phyloP scores from a whole-genome alignment of 2,113 vertebrate species.

The Pholis gunnellus region DNA sequence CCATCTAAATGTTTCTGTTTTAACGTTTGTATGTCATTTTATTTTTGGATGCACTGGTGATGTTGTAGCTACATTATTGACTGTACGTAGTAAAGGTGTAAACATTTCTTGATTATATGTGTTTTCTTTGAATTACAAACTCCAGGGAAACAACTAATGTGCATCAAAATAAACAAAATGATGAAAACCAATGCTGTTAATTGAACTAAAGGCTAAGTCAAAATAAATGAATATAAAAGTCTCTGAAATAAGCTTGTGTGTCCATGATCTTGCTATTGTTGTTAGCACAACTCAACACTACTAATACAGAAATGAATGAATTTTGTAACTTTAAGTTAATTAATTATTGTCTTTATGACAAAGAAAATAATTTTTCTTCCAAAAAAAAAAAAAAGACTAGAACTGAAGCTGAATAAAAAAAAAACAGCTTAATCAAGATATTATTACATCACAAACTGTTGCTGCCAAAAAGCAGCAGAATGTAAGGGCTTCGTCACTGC shows the following conservation, averaged over 20 bases:
- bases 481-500: background rate
- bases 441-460: background rate
- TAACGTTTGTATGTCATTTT: background rate
- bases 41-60: background rate
- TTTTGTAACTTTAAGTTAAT: background rate
- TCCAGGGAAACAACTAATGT: background rate
- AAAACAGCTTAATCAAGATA: background rate
- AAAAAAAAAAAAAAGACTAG: background rate
- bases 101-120: background rate
- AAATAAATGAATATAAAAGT: background rate
- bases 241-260: background rate
- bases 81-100: background rate
- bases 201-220: background rate
- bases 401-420: background rate
- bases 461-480: background rate
- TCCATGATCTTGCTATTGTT: background rate
- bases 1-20: background rate
- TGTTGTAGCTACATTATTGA: background rate
- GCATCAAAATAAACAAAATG: background rate
- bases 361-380: background rate
- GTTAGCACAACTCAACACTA: background rate
- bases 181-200: background rate
- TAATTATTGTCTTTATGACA: background rate
- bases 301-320: too few relatives aligned
- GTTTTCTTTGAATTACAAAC: background rate